Base-by-base conservation (phyloP, 2,797 vertebrate species). In the Chaetodon trifasciatus region DNA sequence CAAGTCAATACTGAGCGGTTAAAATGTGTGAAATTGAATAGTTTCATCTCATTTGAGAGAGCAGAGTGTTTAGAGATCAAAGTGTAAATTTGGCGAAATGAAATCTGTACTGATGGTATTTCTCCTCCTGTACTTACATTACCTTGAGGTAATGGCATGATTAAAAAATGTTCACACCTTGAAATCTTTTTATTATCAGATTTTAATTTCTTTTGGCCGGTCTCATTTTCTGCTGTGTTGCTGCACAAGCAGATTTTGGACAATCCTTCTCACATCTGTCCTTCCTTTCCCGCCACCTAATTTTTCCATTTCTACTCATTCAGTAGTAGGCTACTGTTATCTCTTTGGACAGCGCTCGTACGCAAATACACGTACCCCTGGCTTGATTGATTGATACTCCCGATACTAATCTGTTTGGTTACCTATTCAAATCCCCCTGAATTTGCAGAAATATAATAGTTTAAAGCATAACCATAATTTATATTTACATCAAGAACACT, bases 11-110 rank as follows among this genome's bases (percentile, higher is more conserved):
- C 69, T 50, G 86, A 90, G 78, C 81, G 74, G 82, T 77, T 90
- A 89, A 94, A 93, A 92, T 74, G 91, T 94, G 92, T 94, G 93
- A 95, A 94, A 95, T 95, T 91, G 89, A 94, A 94, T 93, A 91
- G 92, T 94, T 95, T 93, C 88, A 90, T 95, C 91, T 92, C 76
- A 87, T 94, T 93, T 87, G 77, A 76, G 67, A 78, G 79, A 85
- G 81, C 83, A 42, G 63, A 68, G 74, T 88, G 75, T 94, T 89
- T 83, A 76, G 80, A 93, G 91, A 95, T 94, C 92, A 94, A 93
- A 93, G 91, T 87, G 76, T 81, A 87, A 84, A 90, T 93, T 84
- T 85, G 46, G 60, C 52, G 32, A 87, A 91, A 89, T 88, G 63
- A 88, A 91, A 92, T 85, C 69, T 75, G 76, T 67, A 42, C 70